A percentile compares a stretch with the other conserved stretches of the same genome.
Evolutionary conservation across 2,797 vertebrate species (phyloP).

Genomic region (Manis pentadactyla): DNA sequence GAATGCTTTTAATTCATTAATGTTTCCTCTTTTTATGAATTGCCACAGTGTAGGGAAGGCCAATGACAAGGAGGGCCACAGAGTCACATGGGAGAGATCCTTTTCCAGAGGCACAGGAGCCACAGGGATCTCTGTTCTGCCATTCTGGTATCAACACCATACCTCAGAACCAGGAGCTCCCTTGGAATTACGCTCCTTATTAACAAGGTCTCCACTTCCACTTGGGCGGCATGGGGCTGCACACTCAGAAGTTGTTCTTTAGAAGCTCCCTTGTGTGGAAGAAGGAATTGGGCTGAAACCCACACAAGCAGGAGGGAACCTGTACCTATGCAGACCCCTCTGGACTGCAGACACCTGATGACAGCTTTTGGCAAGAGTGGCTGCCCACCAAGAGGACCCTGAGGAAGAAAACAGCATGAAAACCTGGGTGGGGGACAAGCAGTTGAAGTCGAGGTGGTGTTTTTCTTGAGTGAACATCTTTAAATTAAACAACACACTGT

Average conservation of each 20-base stretch:
- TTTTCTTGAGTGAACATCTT: conserved; percentile 78
- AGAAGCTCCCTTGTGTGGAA: neutral
- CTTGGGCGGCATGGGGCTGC: neutral
- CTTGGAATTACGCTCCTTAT: neutral
- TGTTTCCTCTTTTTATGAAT: conserved; percentile 77
- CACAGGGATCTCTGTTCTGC: neutral
- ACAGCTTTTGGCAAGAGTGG: conserved; percentile 44
- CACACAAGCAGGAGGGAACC: conserved; percentile 1
- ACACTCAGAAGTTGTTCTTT: neutral
- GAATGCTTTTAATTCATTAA: conserved; percentile 84
- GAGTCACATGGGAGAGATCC: conserved; percentile 50
- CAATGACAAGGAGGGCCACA: conserved; percentile 51
- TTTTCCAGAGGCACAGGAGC: conserved; percentile 35
- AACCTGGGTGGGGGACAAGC: neutral
- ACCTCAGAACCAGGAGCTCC: neutral
- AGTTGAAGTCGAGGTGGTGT: conserved; percentile 63
- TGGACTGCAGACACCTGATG: conserved; percentile 42
- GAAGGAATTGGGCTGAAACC: neutral
- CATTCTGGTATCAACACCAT: conserved; percentile 50
- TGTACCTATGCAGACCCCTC: conserved; percentile 16
- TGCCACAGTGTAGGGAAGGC: conserved; percentile 72
- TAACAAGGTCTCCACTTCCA: neutral
- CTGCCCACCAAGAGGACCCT: conserved; percentile 79
- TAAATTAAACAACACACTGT: conserved; percentile 74
- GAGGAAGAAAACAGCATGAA: conserved; percentile 79